A percentile compares a stretch with the other conserved stretches of the same genome.
Evolutionary conservation across 1,140 invertebrate genomes (phyloP).

Genomic region (Melitaea cinxia): DNA sequence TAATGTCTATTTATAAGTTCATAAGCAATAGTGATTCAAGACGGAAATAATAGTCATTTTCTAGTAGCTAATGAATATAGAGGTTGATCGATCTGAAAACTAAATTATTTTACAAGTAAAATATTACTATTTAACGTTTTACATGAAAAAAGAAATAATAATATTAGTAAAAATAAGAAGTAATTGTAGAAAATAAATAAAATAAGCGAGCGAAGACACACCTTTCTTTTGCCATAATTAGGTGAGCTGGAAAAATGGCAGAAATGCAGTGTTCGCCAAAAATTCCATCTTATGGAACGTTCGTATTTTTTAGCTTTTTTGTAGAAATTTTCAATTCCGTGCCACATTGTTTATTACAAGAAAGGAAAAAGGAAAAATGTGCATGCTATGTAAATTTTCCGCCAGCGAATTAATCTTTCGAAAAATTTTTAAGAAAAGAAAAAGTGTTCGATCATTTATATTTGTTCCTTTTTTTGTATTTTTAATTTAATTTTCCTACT

Average conservation of each 20-base stretch:
- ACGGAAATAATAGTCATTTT: too few relatives aligned
- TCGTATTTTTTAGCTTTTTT: constrained; percentile 20
- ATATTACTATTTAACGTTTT: too few relatives aligned
- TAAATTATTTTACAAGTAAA: too few relatives aligned
- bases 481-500: too few relatives aligned
- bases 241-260: constrained; percentile 4
- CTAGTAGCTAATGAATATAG: too few relatives aligned
- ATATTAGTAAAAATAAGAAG: neutral
- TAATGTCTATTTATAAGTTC: too few relatives aligned
- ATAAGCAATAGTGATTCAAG: too few relatives aligned
- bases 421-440: neutral
- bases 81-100: too few relatives aligned
- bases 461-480: neutral
- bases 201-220: neutral
- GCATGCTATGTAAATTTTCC: neutral
- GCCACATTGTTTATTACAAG: constrained; percentile 14
- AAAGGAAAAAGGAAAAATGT: constrained; percentile 1
- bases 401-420: neutral
- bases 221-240: constrained; percentile 12
- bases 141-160: too few relatives aligned
- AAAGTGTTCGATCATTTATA: neutral
- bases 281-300: constrained; percentile 22
- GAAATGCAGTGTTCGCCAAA: constrained; percentile 18
- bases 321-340: constrained; percentile 17
- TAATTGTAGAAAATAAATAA: neutral